Percentiles rank a stretch among this genome's conserved stretches.
phyloP scores from a whole-genome alignment of 2,888 invertebrate species.

The Ormyrus thymus region DNA sequence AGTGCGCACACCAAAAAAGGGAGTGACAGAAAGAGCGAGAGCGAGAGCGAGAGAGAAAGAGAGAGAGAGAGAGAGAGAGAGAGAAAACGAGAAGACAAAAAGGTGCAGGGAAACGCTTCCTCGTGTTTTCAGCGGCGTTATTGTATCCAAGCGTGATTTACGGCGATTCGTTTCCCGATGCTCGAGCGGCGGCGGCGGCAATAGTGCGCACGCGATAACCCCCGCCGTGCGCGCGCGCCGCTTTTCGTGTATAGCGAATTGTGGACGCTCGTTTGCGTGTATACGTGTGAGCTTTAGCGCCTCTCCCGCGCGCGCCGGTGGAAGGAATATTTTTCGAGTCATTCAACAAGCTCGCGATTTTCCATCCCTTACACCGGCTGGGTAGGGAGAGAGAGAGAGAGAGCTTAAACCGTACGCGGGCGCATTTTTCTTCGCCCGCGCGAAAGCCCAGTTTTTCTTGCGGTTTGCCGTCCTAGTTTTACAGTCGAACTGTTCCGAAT shows the following conservation, averaged over 20 bases:
- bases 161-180: slow-evolving; percentile 36
- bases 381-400: too few relatives aligned
- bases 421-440: slow-evolving; percentile 1
- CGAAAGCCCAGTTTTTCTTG: not conserved
- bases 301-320: not conserved
- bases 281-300: not conserved
- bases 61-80: not conserved
- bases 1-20: slow-evolving; percentile 12
- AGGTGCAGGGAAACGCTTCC: slow-evolving; percentile 12
- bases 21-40: not conserved
- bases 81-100: slow-evolving; percentile 7
- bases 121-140: slow-evolving; percentile 39
- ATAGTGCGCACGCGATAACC: slow-evolving; percentile 6
- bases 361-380: not conserved
- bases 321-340: slow-evolving; percentile 43
- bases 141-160: slow-evolving; percentile 47
- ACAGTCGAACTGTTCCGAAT: not conserved
- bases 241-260: slow-evolving; percentile 23
- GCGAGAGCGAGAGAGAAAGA: not conserved
- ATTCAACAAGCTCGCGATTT: slow-evolving; percentile 20
- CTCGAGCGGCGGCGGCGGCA: not conserved
- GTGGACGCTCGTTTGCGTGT: slow-evolving; percentile 1
- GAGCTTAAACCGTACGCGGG: too few relatives aligned
- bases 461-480: not conserved
- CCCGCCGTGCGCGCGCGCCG: not conserved